Evolutionary conservation across 2,113 vertebrate species (phyloP).

Genomic region (Panthera uncia): DNA sequence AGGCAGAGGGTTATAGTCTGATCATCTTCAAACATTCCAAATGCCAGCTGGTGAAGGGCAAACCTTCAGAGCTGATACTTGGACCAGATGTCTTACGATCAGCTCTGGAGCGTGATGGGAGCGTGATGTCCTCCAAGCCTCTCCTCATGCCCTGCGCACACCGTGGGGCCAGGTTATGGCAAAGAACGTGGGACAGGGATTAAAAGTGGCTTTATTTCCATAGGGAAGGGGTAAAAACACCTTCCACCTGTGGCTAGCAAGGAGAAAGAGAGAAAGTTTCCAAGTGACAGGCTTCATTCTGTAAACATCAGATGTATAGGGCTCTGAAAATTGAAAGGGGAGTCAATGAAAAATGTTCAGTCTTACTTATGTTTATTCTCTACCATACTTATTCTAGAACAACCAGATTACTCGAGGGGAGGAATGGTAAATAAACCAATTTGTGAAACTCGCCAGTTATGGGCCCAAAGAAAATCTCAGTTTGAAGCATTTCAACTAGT

Average conservation of each 20-base stretch:
- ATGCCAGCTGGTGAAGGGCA: not conserved
- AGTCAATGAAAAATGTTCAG: not conserved
- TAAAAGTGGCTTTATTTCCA: slow-evolving; percentile 11
- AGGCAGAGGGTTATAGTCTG: not conserved
- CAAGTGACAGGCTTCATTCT: not conserved
- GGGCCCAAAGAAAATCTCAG: slow-evolving; percentile 9
- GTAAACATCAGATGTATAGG: not conserved
- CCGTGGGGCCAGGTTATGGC: not conserved
- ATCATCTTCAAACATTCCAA: not conserved
- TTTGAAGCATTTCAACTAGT: slow-evolving; percentile 40
- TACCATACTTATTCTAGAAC: slow-evolving; percentile 15
- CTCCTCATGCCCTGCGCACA: rapidly evolving
- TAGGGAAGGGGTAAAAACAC: not conserved
- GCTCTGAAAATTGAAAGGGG: not conserved
- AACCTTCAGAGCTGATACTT: not conserved
- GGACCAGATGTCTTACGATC: not conserved
- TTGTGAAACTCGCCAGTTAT: slow-evolving; percentile 39
- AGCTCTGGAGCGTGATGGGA: not conserved
- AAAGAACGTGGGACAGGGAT: not conserved
- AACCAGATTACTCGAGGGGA: slow-evolving; percentile 25
- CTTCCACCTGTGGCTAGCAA: not conserved
- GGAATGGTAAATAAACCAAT: slow-evolving; percentile 40
- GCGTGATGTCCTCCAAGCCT: not conserved
- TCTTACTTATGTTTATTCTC: slow-evolving; percentile 24
- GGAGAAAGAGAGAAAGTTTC: slow-evolving; percentile 26